Evolutionary conservation across 2,888 invertebrate species (phyloP).

Genomic region (Ormyrus pomaceus): DNA sequence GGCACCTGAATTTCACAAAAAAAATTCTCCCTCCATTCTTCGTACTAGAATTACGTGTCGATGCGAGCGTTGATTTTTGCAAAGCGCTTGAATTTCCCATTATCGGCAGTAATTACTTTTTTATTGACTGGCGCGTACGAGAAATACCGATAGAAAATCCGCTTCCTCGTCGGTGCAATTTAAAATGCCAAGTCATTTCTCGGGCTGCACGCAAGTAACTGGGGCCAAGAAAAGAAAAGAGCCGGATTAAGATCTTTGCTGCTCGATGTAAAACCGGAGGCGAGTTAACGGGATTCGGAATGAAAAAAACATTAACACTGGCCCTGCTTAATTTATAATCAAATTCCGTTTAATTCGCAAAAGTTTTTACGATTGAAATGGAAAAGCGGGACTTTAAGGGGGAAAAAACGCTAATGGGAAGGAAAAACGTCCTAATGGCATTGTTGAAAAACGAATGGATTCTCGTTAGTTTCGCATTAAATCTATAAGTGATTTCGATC

Average conservation of each 20-base stretch:
- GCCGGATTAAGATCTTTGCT: background rate
- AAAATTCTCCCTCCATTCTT: too few relatives aligned
- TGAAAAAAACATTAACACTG: background rate
- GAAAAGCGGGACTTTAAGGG: too few relatives aligned
- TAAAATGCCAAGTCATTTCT: too few relatives aligned
- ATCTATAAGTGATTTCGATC: background rate
- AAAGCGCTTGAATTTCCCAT: too few relatives aligned
- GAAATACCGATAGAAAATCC: too few relatives aligned
- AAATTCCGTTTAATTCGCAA: slow-evolving; percentile 14
- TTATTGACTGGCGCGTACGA: too few relatives aligned
- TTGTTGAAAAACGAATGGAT: slow-evolving; percentile 14
- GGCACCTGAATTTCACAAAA: too few relatives aligned
- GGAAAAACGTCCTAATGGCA: slow-evolving; percentile 1
- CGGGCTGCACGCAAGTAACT: too few relatives aligned
- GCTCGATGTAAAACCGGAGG: background rate
- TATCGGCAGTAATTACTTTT: too few relatives aligned
- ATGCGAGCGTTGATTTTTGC: too few relatives aligned
- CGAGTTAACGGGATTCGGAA: background rate
- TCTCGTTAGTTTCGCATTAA: slow-evolving; percentile 39
- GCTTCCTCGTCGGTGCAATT: too few relatives aligned
- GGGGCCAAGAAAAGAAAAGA: background rate
- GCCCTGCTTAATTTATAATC: slow-evolving; percentile 14
- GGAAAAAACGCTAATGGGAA: slow-evolving; percentile 17
- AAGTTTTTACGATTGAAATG: slow-evolving; percentile 26
- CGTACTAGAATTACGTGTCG: too few relatives aligned